Evolutionary conservation across 2,888 invertebrate species (phyloP).

Genomic region (Amblyjoppa proteus): DNA sequence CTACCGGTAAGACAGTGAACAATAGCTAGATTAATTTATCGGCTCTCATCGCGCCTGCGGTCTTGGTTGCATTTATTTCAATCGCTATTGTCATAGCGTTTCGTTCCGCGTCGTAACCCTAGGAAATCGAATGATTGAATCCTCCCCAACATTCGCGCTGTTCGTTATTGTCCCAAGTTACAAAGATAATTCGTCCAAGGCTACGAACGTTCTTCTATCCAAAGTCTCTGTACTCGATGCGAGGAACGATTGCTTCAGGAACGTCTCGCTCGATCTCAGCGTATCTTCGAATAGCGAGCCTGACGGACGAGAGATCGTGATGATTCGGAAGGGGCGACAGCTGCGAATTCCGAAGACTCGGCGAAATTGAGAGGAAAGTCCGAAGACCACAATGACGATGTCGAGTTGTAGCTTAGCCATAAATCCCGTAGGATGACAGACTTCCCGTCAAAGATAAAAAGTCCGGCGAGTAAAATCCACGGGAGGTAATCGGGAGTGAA

Average conservation of each 20-base stretch:
- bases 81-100: conserved; percentile 32
- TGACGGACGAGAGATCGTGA: not conserved
- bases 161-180: conserved; percentile 48
- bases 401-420: conserved; percentile 8
- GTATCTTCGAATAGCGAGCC: not conserved
- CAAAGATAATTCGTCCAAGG: conserved; percentile 53
- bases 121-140: conserved; percentile 33
- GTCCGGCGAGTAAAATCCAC: conserved; percentile 35
- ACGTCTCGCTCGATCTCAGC: not conserved
- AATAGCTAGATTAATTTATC: conserved; percentile 1
- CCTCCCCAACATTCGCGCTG: conserved; percentile 19
- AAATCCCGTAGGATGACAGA: conserved; percentile 26
- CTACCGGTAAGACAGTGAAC: conserved; percentile 60
- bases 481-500: conserved; percentile 46
- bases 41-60: not conserved
- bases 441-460: conserved; percentile 12
- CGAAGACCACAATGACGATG: conserved; percentile 18
- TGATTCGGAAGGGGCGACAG: conserved; percentile 5
- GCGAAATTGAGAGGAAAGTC: not conserved
- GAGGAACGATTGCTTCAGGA: not conserved
- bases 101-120: conserved; percentile 54
- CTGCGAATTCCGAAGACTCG: not conserved
- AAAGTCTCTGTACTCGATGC: conserved; percentile 6
- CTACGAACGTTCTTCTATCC: conserved; percentile 16
- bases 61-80: conserved; percentile 9